phyloP scores from a whole-genome alignment of 2,113 vertebrate species.

The Cepphus grylle region DNA sequence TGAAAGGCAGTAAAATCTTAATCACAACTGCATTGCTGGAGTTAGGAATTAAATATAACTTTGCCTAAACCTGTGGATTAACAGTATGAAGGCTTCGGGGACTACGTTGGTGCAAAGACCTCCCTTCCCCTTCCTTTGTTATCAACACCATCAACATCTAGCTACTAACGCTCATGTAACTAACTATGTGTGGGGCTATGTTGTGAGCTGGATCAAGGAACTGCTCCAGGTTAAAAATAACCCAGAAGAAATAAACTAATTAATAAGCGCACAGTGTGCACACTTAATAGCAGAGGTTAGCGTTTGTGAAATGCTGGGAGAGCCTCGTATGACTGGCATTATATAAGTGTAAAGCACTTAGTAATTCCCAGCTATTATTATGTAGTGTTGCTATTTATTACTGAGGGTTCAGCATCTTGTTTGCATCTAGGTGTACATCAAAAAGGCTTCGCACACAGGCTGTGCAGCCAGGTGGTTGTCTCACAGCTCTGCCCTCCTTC shows the following conservation, averaged over 20 bases:
- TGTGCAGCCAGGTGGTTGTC: not conserved
- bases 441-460: not conserved
- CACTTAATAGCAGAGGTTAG: slow-evolving; percentile 10
- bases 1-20: slow-evolving; percentile 45
- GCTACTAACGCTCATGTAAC: not conserved
- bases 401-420: not conserved
- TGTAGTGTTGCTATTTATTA: slow-evolving; percentile 2
- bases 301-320: not conserved
- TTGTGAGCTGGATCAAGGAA: not conserved
- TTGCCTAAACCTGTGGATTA: not conserved
- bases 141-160: not conserved
- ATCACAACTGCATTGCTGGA: not conserved
- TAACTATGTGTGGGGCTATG: not conserved
- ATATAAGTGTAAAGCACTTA: not conserved
- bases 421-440: slow-evolving; percentile 1
- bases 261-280: not conserved
- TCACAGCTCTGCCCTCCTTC: not conserved
- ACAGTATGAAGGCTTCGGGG: not conserved
- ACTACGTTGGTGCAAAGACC: not conserved
- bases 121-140: not conserved
- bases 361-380: not conserved
- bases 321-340: not conserved
- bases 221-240: slow-evolving; percentile 8
- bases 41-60: slow-evolving; percentile 11
- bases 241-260: slow-evolving; percentile 2